Conservation (phyloP, 1,140 invertebrate genomes). For the Tetranychus cinnabarinus region DNA sequence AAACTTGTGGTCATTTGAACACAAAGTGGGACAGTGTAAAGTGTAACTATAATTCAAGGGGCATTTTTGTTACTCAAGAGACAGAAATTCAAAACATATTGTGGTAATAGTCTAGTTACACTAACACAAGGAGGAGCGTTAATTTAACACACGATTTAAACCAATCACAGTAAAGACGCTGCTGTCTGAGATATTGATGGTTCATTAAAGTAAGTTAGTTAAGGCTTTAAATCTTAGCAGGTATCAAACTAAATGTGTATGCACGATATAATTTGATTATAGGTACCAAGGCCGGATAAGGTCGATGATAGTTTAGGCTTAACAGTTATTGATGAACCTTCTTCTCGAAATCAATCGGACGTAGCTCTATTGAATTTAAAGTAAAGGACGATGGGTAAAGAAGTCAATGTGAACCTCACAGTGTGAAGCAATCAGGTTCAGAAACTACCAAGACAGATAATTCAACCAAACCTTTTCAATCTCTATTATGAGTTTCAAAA, state of each 20-base stretch:
- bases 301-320: slow-evolving; percentile 48
- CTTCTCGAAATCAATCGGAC: slow-evolving; percentile 66
- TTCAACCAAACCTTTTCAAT: slow-evolving; percentile 51
- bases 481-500: slow-evolving; percentile 44
- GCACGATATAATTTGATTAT: background rate
- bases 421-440: background rate
- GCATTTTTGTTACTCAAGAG: no score
- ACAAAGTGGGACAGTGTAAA: background rate
- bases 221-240: background rate
- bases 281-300: slow-evolving; percentile 50
- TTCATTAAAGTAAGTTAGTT: slow-evolving; percentile 55
- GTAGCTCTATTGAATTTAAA: slow-evolving; percentile 78
- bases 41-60: background rate
- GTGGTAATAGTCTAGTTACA: no score
- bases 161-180: slow-evolving; percentile 18
- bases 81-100: no score
- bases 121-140: no score
- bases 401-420: slow-evolving; percentile 17
- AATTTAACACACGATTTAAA: no score
- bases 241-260: no score
- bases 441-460: slow-evolving; percentile 31
- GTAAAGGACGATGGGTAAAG: slow-evolving; percentile 56
- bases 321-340: slow-evolving; percentile 75
- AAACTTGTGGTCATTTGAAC: background rate
- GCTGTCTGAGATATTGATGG: slow-evolving; percentile 95